Conservation (phyloP, 2,797 vertebrate species). For the Anisognathus igniventris region DNA sequence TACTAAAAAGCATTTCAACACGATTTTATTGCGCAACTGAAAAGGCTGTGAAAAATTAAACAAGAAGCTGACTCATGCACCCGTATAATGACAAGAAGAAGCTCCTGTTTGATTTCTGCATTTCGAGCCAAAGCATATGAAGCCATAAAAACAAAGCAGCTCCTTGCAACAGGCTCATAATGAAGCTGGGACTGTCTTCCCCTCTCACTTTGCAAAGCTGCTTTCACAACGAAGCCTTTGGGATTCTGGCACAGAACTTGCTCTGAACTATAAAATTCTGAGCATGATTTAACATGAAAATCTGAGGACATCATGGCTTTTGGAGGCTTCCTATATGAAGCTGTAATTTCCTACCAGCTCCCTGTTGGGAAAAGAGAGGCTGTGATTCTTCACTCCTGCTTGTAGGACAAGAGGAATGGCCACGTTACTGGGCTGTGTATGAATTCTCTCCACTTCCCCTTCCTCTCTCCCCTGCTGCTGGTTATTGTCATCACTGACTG, state of each 20-base stretch:
- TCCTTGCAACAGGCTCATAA: constrained; percentile 29
- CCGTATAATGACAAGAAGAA: constrained; percentile 29
- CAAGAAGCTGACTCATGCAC: constrained; percentile 55
- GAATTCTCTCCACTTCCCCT: constrained; percentile 30
- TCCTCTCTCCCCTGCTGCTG: constrained; percentile 47
- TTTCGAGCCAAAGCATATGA: constrained; percentile 13
- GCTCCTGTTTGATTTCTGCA: constrained; percentile 30
- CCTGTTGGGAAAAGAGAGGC: neutral
- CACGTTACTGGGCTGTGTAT: neutral
- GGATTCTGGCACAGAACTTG: constrained; percentile 15
- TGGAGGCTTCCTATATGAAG: neutral
- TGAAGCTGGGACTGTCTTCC: neutral
- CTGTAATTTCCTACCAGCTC: neutral
- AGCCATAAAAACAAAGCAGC: constrained; percentile 43
- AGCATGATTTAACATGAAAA: constrained; percentile 59
- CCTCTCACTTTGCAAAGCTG: neutral
- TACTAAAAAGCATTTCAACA: constrained; percentile 31
- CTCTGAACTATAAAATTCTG: constrained; percentile 32
- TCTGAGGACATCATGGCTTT: neutral
- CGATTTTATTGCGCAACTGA: constrained; percentile 29
- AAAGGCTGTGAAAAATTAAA: constrained; percentile 34
- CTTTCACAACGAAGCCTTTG: constrained; percentile 26
- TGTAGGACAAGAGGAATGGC: neutral
- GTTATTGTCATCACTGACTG: constrained; percentile 27
- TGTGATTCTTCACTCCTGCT: neutral